A percentile compares a stretch with the other conserved stretches of the same genome.
Conservation (phyloP, 1,140 invertebrate species). For the Archivesica marissinica region DNA sequence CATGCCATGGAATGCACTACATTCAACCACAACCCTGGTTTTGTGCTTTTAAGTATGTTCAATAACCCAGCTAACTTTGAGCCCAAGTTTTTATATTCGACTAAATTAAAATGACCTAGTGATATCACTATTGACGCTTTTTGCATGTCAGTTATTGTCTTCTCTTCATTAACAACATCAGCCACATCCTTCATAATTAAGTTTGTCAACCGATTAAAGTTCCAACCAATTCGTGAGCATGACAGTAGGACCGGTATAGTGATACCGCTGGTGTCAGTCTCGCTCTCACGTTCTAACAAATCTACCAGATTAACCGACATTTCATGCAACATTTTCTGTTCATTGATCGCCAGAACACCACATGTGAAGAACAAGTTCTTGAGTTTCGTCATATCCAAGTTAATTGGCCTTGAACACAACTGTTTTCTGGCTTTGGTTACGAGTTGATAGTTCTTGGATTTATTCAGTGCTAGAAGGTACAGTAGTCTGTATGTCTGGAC, state of each 20-base stretch:
- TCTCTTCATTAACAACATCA: neutral
- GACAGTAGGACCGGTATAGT: neutral
- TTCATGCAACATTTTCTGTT: neutral
- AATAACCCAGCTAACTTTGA: neutral
- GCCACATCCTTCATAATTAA: neutral
- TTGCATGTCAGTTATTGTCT: neutral
- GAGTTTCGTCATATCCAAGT: neutral
- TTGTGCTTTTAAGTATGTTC: neutral
- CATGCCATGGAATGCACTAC: neutral
- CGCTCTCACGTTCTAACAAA: neutral
- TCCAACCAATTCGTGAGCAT: conserved; percentile 1
- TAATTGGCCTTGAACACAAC: neutral
- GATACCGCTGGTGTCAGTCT: too few species aligned
- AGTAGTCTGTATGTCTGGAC: neutral
- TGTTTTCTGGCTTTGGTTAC: neutral
- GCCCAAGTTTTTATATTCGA: neutral
- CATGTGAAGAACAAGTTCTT: conserved; percentile 2
- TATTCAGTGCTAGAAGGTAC: neutral
- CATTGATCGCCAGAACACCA: neutral
- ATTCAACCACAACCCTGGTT: neutral
- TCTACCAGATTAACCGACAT: conserved; percentile 15
- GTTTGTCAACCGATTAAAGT: neutral
- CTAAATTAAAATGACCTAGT: conserved; percentile 11
- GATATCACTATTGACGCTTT: neutral
- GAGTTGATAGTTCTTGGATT: neutral